These are phyloP conservation scores for Pituophis catenifer DNA, from an alignment of 2,113 vertebrate species.

Conservation along the genomic window DNA sequence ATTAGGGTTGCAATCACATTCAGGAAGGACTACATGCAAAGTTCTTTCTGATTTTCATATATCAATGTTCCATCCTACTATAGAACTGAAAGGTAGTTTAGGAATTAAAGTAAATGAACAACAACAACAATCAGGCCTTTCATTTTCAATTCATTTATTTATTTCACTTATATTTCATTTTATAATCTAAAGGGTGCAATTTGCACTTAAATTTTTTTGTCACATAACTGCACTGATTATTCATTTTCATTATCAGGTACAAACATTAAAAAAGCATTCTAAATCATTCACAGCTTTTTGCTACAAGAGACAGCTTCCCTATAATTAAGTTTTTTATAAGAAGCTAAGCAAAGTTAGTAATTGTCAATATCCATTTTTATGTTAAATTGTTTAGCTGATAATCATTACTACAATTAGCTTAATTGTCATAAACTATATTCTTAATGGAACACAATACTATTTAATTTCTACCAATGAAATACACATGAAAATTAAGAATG, in stretches of 20 bases:
- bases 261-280: background rate
- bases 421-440: slow-evolving; percentile 14
- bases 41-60: background rate
- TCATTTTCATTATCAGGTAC: background rate
- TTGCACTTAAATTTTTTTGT: background rate
- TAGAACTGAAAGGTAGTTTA: background rate
- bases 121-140: background rate
- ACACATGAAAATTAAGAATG: slow-evolving; percentile 3
- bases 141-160: background rate
- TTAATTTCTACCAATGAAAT: background rate
- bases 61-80: background rate
- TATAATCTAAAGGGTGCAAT: background rate
- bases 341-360: background rate
- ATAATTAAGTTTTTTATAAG: background rate
- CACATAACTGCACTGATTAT: rapidly evolving
- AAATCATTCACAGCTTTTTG: background rate
- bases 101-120: background rate
- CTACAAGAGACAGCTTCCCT: background rate
- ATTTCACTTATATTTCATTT: background rate
- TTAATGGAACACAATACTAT: slow-evolving; percentile 12
- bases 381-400: slow-evolving; percentile 25
- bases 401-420: slow-evolving; percentile 6
- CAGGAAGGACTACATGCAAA: background rate
- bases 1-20: background rate
- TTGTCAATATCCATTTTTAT: background rate